phyloP scores from a whole-genome alignment of 2,797 vertebrate species.

The Glossophaga mutica region DNA sequence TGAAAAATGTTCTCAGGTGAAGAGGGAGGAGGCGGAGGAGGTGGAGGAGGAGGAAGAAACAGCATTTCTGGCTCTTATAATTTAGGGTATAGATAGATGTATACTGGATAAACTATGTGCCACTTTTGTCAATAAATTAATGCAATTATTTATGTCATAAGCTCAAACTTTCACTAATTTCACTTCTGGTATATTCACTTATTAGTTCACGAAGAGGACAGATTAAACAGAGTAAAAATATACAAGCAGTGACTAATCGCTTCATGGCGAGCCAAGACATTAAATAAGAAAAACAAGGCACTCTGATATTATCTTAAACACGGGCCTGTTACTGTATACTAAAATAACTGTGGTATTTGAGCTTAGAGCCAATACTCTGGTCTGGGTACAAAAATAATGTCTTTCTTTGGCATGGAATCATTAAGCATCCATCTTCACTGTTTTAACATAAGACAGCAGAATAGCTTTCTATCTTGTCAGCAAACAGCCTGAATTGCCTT shows the following conservation, averaged over 20 bases:
- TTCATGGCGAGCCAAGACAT: not conserved
- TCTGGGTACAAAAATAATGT: conserved; percentile 19
- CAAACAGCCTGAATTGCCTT: not conserved
- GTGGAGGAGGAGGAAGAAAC: no score
- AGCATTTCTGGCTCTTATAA: not conserved
- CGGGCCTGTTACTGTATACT: not conserved
- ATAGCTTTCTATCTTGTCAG: not conserved
- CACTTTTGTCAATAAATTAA: not conserved
- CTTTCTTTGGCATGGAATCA: not conserved
- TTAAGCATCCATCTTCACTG: not conserved
- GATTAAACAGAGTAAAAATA: not conserved
- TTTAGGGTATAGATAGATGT: not conserved
- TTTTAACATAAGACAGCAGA: conserved; percentile 24
- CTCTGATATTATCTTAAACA: conserved; percentile 21
- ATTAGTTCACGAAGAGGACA: not conserved
- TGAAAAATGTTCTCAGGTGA: not conserved
- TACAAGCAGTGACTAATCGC: not conserved
- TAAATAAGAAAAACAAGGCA: conserved; percentile 1
- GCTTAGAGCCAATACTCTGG: conserved; percentile 15
- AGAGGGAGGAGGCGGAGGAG: no score
- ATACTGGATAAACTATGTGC: not conserved
- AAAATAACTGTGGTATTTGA: conserved; percentile 14
- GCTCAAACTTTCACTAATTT: not conserved
- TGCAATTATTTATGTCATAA: not conserved
- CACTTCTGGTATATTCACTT: not conserved